Conservation (phyloP, 2,797 vertebrate genomes). For the Halcyon chelicuti region DNA sequence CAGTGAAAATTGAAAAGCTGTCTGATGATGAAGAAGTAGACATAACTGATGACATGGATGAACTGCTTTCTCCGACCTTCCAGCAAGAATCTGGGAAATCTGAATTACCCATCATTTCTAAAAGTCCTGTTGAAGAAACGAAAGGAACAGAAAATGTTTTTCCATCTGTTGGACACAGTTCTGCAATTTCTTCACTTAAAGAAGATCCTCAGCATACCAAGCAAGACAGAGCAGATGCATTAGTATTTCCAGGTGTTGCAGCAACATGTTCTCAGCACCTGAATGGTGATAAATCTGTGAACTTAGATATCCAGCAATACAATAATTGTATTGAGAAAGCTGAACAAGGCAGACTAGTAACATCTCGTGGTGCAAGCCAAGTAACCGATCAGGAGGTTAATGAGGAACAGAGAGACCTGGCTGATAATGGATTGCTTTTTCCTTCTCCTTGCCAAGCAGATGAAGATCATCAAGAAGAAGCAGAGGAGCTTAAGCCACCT, state of each 20-base stretch:
- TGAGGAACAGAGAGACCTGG: constrained; percentile 32
- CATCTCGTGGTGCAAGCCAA: not conserved
- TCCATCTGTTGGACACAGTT: not conserved
- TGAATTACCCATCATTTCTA: not conserved
- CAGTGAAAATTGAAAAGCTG: constrained; percentile 91
- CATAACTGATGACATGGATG: constrained; percentile 91
- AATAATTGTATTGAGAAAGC: constrained; percentile 1
- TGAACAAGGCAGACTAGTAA: not conserved
- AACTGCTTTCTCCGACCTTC: constrained; percentile 24
- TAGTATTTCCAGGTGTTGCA: constrained; percentile 19
- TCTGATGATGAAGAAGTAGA: constrained; percentile 96
- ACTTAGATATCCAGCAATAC: constrained; percentile 11
- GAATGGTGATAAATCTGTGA: constrained; percentile 18
- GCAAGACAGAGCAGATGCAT: not conserved
- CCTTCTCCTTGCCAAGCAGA: constrained; percentile 65
- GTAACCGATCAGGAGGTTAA: not conserved
- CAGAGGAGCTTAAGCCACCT: constrained; percentile 89
- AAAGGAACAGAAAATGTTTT: not conserved
- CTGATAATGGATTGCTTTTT: constrained; percentile 51
- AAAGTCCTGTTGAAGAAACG: not conserved
- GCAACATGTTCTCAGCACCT: constrained; percentile 17
- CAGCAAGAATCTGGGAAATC: constrained; percentile 47
- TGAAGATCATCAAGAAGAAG: constrained; percentile 79
- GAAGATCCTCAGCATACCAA: constrained; percentile 11
- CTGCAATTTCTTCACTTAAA: not conserved